phyloP scores from a whole-genome alignment of 1,140 invertebrate species.

The Papilio helenus region DNA sequence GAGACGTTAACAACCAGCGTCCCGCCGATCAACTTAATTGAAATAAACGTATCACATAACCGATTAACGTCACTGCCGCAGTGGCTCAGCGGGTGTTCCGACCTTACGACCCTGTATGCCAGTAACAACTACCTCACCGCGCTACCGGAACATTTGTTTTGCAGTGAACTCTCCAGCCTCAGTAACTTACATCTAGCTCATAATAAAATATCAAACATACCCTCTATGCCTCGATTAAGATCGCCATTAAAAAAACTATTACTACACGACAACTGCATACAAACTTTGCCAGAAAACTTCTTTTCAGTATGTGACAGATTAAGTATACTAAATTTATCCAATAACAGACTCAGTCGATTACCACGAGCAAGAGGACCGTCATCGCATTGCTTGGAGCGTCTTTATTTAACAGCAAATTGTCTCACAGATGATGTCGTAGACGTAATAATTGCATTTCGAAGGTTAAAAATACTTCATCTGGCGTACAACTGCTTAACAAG shows the following conservation, averaged over 20 bases:
- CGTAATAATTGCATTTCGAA: constrained; percentile 86
- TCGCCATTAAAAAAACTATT: constrained; percentile 88
- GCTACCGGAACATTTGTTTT: constrained; percentile 88
- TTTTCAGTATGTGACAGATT: constrained; percentile 89
- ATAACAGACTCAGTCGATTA: constrained; percentile 88
- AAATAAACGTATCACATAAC: constrained; percentile 91
- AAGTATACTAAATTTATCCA: constrained; percentile 89
- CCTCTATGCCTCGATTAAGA: constrained; percentile 86
- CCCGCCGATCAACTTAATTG: constrained; percentile 86
- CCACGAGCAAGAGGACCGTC: constrained; percentile 84
- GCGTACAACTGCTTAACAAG: constrained; percentile 90
- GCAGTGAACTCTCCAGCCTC: constrained; percentile 87
- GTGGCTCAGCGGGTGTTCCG: constrained; percentile 90
- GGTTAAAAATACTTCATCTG: constrained; percentile 88
- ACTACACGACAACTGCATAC: constrained; percentile 90
- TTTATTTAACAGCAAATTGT: constrained; percentile 91
- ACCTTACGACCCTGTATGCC: constrained; percentile 88
- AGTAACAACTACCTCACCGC: constrained; percentile 88
- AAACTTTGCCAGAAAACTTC: constrained; percentile 88
- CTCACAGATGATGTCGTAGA: constrained; percentile 89
- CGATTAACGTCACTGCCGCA: constrained; percentile 88
- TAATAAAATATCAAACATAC: constrained; percentile 89
- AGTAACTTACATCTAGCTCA: constrained; percentile 89
- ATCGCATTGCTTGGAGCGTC: constrained; percentile 86
- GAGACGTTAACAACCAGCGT: constrained; percentile 86